Conservation (phyloP, 92 coral and sea anemone species). For the Porites cylindrica region DNA sequence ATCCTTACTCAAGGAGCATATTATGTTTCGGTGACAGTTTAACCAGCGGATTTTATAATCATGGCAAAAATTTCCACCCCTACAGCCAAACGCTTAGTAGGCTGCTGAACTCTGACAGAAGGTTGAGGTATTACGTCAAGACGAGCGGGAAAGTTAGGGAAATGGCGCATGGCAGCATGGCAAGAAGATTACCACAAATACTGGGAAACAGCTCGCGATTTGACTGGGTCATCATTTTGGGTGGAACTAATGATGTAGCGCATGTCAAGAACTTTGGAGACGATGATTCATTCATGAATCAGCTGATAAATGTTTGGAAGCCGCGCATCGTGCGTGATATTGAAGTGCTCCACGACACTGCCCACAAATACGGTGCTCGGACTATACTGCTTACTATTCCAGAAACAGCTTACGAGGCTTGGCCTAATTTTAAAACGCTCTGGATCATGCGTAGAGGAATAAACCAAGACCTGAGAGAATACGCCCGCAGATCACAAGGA, state of each 20-base stretch:
- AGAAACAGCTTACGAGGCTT: conserved; percentile 96
- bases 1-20: conserved; percentile 70
- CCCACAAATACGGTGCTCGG: conserved; percentile 90
- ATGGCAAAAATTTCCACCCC: conserved; percentile 84
- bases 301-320: conserved; percentile 90
- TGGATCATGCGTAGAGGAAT: conserved; percentile 92
- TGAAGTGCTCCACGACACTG: conserved; percentile 79
- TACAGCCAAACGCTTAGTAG: conserved; percentile 84
- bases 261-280: conserved; percentile 99
- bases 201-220: conserved; percentile 90
- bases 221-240: conserved; percentile 97
- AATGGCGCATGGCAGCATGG: conserved; percentile 99
- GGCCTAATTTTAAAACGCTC: conserved; percentile 90
- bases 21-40: conserved; percentile 98
- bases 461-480: conserved; percentile 84
- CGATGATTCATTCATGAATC: conserved; percentile 95
- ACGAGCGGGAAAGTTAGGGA: conserved; percentile 92
- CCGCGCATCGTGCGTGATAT: conserved; percentile 95
- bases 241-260: conserved; percentile 99
- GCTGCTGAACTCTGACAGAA: conserved; percentile 76
- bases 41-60: conserved; percentile 90
- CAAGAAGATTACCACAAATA: conserved; percentile 87
- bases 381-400: conserved; percentile 95
- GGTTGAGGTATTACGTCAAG: conserved; percentile 64
- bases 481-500: conserved; percentile 87